A percentile compares a stretch with the other conserved stretches of the same genome.
Conservation (phyloP, 2,113 vertebrate species). For the Peromyscus californicus region DNA sequence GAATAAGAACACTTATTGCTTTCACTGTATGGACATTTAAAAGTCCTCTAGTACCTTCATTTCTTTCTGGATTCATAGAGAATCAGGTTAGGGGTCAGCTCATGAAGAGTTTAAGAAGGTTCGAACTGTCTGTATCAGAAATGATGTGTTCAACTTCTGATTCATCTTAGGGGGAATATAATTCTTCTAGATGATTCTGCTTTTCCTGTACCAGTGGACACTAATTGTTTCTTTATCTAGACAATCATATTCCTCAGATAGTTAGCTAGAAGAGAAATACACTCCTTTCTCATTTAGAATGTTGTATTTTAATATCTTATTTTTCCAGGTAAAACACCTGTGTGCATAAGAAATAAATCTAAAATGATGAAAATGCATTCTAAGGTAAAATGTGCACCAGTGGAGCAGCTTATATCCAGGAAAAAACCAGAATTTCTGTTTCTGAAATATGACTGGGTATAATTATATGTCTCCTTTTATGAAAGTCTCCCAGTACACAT, state of each 20-base stretch:
- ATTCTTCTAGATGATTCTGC: no score
- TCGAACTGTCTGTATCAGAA: background rate
- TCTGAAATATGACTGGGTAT: constrained; percentile 9
- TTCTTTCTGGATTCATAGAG: background rate
- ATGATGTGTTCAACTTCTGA: background rate
- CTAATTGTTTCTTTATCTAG: no score
- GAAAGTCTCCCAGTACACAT: background rate
- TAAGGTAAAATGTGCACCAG: background rate
- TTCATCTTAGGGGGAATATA: no score
- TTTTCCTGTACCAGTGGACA: no score
- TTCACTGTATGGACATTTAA: background rate
- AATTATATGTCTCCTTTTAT: background rate
- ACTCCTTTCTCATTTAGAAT: no score
- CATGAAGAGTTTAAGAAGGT: background rate
- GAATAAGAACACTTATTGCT: background rate
- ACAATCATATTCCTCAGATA: no score
- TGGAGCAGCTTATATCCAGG: background rate
- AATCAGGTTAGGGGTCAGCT: background rate
- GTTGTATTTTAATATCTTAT: no score
- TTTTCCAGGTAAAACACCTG: background rate
- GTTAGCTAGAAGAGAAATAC: no score
- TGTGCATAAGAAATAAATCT: background rate
- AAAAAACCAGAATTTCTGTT: background rate
- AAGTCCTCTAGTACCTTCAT: background rate
- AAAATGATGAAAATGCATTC: background rate